Evolutionary conservation across 2,797 vertebrate species (phyloP).

Genomic region (Phataginus tricuspis): DNA sequence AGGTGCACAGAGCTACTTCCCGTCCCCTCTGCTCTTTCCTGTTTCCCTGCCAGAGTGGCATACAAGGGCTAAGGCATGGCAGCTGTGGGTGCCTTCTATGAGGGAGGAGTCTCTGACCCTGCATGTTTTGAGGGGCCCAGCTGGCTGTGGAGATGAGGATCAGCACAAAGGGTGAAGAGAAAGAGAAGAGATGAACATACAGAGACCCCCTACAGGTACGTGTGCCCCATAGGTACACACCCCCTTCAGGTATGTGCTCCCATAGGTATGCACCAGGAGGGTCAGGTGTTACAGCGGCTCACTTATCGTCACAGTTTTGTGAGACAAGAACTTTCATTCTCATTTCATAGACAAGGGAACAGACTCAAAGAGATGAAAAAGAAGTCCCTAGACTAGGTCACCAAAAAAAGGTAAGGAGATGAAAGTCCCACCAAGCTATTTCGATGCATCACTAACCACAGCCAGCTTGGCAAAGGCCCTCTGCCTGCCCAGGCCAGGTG

Average conservation of each 20-base stretch:
- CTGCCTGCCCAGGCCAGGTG: not conserved
- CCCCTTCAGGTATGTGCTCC: too few species aligned
- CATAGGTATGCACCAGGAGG: too few species aligned
- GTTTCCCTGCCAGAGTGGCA: not conserved
- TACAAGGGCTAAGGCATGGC: not conserved
- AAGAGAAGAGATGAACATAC: not conserved
- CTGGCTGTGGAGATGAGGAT: not conserved
- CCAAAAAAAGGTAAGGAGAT: not conserved
- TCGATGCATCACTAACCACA: not conserved
- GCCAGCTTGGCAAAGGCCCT: not conserved
- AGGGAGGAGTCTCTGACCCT: not conserved
- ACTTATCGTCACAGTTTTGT: not conserved
- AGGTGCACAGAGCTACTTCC: not conserved
- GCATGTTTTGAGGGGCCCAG: not conserved
- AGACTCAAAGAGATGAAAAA: not conserved
- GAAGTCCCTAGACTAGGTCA: not conserved
- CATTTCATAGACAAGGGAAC: not conserved
- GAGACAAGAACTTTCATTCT: not conserved
- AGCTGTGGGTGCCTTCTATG: not conserved
- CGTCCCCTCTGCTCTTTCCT: not conserved
- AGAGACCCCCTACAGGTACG: not conserved
- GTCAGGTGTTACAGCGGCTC: not conserved
- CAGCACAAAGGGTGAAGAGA: not conserved
- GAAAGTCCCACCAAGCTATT: not conserved
- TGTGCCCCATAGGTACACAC: too few species aligned